Conservation (phyloP, 2,113 vertebrate genomes). For the Zosterops hypoxanthus region DNA sequence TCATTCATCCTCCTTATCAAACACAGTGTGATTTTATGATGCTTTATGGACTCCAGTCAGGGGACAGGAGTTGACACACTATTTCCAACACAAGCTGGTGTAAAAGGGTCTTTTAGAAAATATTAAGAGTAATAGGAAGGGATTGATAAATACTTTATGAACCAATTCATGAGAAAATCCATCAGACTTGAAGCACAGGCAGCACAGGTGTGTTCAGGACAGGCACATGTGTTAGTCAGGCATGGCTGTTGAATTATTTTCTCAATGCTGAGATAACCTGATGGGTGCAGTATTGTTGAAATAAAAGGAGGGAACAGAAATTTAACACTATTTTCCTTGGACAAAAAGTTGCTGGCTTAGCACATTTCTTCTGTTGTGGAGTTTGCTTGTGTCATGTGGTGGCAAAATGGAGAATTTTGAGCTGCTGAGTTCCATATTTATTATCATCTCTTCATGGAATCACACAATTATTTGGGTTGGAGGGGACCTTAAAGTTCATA, state of each 20-base stretch:
- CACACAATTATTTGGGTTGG: background rate
- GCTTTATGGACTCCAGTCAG: background rate
- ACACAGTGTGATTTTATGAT: background rate
- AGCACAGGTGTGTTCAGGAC: background rate
- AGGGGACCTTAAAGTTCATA: background rate
- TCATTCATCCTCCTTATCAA: background rate
- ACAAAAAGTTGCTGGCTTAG: background rate
- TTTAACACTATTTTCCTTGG: background rate
- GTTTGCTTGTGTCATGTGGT: background rate
- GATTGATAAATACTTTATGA: background rate
- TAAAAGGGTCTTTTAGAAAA: background rate
- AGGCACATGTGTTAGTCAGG: fast-evolving
- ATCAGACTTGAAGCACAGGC: background rate
- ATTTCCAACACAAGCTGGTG: background rate
- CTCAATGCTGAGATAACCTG: background rate
- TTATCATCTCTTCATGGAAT: background rate
- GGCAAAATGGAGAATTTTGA: background rate
- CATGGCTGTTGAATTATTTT: background rate
- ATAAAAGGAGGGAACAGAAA: background rate
- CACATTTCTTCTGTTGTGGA: background rate
- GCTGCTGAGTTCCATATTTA: background rate
- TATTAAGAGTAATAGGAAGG: background rate
- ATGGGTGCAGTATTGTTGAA: background rate
- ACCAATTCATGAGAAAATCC: background rate
- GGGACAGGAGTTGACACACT: background rate